Evolutionary conservation across 2,888 invertebrate genomes (phyloP).

Genomic region (Caenorhabditis doughertyi): DNA sequence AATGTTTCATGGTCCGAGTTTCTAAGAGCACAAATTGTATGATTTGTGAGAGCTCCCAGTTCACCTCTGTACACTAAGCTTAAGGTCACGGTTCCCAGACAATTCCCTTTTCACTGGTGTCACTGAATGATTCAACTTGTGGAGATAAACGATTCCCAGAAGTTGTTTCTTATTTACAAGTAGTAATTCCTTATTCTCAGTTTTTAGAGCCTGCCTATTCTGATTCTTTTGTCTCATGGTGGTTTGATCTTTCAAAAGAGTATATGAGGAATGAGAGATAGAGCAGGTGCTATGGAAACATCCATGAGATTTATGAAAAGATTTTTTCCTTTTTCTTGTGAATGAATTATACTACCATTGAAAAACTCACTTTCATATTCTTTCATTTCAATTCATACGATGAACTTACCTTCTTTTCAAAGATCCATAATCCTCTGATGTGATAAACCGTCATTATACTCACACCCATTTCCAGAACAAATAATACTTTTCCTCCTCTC

Average conservation of each 20-base stretch:
- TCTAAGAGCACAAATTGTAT: conserved; percentile 1
- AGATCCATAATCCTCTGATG: conserved; percentile 8
- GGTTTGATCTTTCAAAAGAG: conserved; percentile 42
- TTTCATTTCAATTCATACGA: background rate
- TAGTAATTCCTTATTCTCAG: background rate
- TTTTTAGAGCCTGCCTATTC: background rate
- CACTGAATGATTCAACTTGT: background rate
- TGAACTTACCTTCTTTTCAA: background rate
- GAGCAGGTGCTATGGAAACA: conserved; percentile 55
- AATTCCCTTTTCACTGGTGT: too few species aligned
- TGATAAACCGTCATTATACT: conserved; percentile 18
- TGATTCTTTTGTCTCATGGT: conserved; percentile 11
- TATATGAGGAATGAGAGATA: conserved; percentile 17
- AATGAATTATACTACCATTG: background rate
- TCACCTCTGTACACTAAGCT: background rate
- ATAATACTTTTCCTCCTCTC: conserved; percentile 18
- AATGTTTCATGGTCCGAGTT: too few species aligned
- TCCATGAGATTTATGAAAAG: conserved; percentile 33
- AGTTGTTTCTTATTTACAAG: background rate
- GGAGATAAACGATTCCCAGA: background rate
- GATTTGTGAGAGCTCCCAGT: background rate
- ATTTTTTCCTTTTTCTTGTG: background rate
- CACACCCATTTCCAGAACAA: conserved; percentile 36
- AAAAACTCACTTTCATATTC: background rate
- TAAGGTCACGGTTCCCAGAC: too few species aligned